A percentile compares a stretch with the other conserved stretches of the same genome.
These are phyloP conservation scores for Scaptomyza polygonia DNA, from an alignment of 2,888 invertebrate genomes.

Conservation along the genomic window DNA sequence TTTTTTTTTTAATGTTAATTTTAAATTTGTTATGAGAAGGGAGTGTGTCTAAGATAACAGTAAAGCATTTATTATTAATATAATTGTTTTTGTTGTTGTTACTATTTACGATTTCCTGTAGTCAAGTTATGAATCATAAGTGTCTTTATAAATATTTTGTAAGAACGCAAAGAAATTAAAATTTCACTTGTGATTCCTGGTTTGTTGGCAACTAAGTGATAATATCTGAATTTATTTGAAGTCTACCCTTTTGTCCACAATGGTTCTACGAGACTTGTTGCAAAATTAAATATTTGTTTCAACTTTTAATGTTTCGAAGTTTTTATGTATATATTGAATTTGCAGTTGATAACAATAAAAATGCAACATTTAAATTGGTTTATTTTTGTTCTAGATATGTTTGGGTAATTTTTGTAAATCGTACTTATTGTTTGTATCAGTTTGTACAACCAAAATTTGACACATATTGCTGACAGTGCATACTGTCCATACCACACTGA, in stretches of 20 bases:
- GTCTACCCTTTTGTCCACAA: conserved; percentile 9
- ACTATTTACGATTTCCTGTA: conserved; percentile 80
- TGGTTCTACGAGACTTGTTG: conserved; percentile 37
- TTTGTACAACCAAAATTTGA: conserved; percentile 73
- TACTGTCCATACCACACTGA: not conserved
- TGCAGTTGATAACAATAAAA: conserved; percentile 57
- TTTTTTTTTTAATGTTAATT: conserved; percentile 29
- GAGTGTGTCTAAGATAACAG: conserved; percentile 57
- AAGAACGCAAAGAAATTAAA: conserved; percentile 15
- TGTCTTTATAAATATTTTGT: conserved; percentile 38
- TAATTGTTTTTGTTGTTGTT: conserved; percentile 49
- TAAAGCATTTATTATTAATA: conserved; percentile 44
- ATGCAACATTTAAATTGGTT: conserved; percentile 42
- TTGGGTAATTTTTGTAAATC: conserved; percentile 53
- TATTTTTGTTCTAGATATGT: conserved; percentile 49
- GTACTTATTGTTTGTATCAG: conserved; percentile 35
- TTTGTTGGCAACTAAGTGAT: conserved; percentile 6
- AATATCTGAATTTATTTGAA: conserved; percentile 5
- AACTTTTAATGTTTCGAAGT: conserved; percentile 60
- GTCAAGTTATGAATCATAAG: conserved; percentile 81
- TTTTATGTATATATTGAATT: conserved; percentile 30
- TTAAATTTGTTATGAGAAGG: conserved; percentile 39
- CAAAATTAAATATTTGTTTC: conserved; percentile 34
- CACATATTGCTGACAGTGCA: conserved; percentile 49
- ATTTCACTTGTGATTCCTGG: not conserved